Conservation (phyloP, 2,888 invertebrate genomes). For the Endotricha flammealis region DNA sequence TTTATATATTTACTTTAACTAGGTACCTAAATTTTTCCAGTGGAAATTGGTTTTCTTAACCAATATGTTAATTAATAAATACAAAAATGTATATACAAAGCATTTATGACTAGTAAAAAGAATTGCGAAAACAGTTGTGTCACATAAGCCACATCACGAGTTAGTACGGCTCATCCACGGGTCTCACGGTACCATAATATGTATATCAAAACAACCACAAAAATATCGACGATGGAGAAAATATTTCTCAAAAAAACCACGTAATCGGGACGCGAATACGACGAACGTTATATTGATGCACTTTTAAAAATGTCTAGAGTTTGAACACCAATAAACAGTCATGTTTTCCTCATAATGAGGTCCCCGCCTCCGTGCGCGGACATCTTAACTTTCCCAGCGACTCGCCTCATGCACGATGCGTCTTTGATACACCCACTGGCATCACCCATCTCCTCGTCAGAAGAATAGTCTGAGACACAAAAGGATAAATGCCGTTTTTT, state of each 20-base stretch:
- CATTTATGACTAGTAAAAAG: conserved; percentile 73
- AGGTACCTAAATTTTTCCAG: conserved; percentile 46
- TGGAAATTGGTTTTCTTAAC: conserved; percentile 40
- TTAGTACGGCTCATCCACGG: conserved; percentile 47
- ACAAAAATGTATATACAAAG: conserved; percentile 67
- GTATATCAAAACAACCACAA: conserved; percentile 52
- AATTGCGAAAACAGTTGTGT: conserved; percentile 50
- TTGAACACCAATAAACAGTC: no score
- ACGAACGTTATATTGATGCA: no score
- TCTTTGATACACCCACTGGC: conserved; percentile 47
- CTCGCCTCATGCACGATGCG: conserved; percentile 50
- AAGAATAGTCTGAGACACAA: conserved; percentile 63
- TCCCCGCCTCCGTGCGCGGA: conserved; percentile 70
- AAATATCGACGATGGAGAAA: conserved; percentile 40
- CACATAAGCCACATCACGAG: conserved; percentile 38
- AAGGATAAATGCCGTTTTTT: conserved; percentile 62
- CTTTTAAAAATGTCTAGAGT: no score
- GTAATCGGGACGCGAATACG: no score
- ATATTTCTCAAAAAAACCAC: no score
- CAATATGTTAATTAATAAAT: conserved; percentile 43
- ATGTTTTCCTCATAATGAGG: conserved; percentile 63
- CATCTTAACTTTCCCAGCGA: conserved; percentile 49
- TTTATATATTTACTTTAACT: conserved; percentile 25
- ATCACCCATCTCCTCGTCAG: conserved; percentile 58
- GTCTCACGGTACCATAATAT: conserved; percentile 51